Conservation (phyloP, 2,113 vertebrate species). For the Axis porcinus region DNA sequence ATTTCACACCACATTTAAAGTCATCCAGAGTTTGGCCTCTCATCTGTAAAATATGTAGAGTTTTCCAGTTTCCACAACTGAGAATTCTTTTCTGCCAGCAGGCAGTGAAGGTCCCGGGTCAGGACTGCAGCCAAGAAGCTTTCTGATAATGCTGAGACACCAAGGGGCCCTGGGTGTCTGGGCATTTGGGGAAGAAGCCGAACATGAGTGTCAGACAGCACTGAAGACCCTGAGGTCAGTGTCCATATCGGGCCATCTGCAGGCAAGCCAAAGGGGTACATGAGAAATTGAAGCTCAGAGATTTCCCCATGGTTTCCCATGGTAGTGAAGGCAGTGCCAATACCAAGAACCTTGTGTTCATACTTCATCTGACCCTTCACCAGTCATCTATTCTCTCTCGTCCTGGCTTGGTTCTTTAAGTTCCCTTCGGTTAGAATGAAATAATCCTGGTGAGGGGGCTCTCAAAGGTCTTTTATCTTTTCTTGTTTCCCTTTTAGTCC, state of each 20-base stretch:
- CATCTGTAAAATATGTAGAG: conserved; percentile 66
- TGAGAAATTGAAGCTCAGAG: neutral
- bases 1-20: conserved; percentile 75
- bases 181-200: neutral
- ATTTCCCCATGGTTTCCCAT: neutral
- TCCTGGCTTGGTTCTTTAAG: neutral
- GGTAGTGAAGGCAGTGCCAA: neutral
- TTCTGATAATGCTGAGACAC: conserved; percentile 31
- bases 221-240: neutral
- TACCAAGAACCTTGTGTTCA: neutral
- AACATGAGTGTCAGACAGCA: neutral
- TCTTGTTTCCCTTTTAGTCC: neutral
- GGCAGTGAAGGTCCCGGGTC: conserved; percentile 41
- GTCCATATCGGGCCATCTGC: neutral
- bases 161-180: neutral
- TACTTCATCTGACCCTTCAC: neutral
- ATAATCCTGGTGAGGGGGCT: neutral
- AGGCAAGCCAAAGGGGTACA: neutral
- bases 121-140: conserved; percentile 62
- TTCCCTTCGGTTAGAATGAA: neutral
- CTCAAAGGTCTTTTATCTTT: neutral
- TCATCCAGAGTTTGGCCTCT: conserved; percentile 61
- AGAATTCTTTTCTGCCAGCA: conserved; percentile 42
- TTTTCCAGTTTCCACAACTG: conserved; percentile 67
- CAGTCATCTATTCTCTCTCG: neutral